Conservation (phyloP, 2,113 vertebrate species). For the Phasianus colchicus region DNA sequence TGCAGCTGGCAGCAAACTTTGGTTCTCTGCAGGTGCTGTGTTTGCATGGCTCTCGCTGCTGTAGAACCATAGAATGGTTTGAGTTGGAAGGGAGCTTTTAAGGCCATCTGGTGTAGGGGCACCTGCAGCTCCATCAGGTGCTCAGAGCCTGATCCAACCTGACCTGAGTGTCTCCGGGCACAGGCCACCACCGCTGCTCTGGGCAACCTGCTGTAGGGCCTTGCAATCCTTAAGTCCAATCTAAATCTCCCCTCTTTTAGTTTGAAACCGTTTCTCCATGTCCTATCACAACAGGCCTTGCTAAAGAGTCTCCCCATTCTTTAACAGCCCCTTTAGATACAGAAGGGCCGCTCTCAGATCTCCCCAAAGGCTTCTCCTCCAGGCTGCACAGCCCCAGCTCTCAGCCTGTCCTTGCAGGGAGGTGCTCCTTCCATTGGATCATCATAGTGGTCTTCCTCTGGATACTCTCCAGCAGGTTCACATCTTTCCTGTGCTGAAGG, state of each 20-base stretch:
- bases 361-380: neutral
- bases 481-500: no score
- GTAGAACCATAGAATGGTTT: no score
- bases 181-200: no score
- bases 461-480: no score
- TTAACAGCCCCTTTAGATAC: neutral
- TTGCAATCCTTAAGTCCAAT: neutral
- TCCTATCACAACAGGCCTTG: neutral
- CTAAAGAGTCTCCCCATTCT: neutral
- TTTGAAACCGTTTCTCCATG: neutral
- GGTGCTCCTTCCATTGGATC: no score
- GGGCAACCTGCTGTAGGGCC: no score
- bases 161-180: no score
- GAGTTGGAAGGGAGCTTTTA: no score
- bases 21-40: accelerated
- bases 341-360: neutral
- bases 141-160: no score
- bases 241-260: neutral
- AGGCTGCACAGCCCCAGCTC: neutral
- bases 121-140: no score
- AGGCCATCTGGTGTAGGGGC: no score
- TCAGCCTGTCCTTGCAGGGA: neutral
- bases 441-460: no score
- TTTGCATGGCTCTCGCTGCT: neutral
- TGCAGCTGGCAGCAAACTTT: accelerated